Evolutionary conservation across 2,797 vertebrate species (phyloP).

Genomic region (Manis javanica): DNA sequence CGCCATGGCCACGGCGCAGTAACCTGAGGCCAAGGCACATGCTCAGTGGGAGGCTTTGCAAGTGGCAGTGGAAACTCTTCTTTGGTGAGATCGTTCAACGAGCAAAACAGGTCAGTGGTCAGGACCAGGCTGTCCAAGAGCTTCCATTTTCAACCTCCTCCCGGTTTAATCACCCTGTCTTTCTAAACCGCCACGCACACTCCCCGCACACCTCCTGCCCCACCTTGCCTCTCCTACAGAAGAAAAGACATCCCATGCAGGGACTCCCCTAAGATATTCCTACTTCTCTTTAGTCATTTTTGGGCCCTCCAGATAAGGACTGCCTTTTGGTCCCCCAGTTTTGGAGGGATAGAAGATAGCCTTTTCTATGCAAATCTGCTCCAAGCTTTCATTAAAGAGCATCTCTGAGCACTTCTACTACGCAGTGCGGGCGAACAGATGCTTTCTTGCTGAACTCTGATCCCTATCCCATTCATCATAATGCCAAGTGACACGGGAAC

Average conservation of each 20-base stretch:
- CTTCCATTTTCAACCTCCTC: background rate
- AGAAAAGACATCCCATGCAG: background rate
- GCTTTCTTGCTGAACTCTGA: conserved; percentile 76
- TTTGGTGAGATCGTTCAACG: background rate
- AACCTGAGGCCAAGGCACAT: conserved; percentile 64
- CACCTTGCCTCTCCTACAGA: background rate
- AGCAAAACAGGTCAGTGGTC: conserved; percentile 39
- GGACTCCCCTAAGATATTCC: background rate
- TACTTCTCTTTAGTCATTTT: background rate
- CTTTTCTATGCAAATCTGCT: background rate
- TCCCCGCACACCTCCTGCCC: too few species aligned
- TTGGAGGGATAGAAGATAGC: background rate
- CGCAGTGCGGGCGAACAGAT: conserved; percentile 61
- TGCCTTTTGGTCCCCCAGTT: background rate
- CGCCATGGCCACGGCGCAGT: background rate
- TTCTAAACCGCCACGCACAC: too few species aligned
- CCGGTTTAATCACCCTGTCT: background rate
- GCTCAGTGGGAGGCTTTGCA: background rate
- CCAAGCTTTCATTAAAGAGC: conserved; percentile 71
- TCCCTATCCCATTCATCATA: conserved; percentile 76
- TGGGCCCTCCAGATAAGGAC: background rate
- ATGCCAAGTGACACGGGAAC: conserved; percentile 76
- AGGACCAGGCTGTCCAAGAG: background rate
- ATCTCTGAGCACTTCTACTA: conserved; percentile 60
- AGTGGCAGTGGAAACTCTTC: conserved; percentile 72